phyloP scores from a whole-genome alignment of 2,888 invertebrate genomes.

The Eucriotettix oculatus region DNA sequence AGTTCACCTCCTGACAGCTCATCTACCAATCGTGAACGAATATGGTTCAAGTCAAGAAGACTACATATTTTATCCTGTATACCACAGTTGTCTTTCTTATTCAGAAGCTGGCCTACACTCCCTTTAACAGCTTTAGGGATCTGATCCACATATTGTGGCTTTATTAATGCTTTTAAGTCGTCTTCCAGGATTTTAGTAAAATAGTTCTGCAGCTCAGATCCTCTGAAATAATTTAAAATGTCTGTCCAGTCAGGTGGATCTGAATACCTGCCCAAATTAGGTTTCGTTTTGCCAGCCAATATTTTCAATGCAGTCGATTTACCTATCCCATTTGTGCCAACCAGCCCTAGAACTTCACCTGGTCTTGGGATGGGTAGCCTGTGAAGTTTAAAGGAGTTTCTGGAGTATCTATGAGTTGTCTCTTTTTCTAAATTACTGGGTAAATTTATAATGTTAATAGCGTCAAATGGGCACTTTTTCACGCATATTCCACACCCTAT shows the following conservation, averaged over 20 bases:
- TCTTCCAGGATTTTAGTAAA: constrained; percentile 98
- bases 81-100: constrained; percentile 81
- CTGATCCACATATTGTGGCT: constrained; percentile 99
- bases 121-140: constrained; percentile 96
- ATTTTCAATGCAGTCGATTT: constrained; percentile 98
- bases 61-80: constrained; percentile 66
- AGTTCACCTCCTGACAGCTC: constrained; percentile 96
- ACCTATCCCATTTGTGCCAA: constrained; percentile 98
- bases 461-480: constrained; percentile 97
- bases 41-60: constrained; percentile 79
- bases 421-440: constrained; percentile 96
- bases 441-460: constrained; percentile 94
- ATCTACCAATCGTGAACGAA: constrained; percentile 75
- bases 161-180: constrained; percentile 91
- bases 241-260: constrained; percentile 99
- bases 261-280: constrained; percentile 82
- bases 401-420: constrained; percentile 96
- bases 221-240: constrained; percentile 91
- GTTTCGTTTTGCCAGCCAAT: constrained; percentile 94
- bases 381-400: constrained; percentile 97
- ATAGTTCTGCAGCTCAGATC: constrained; percentile 96
- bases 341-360: constrained; percentile 92
- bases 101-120: constrained; percentile 73
- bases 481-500: constrained; percentile 99
- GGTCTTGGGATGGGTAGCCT: constrained; percentile 92